Conservation (phyloP, 1,140 invertebrate genomes). For the Hyphantria cunea region DNA sequence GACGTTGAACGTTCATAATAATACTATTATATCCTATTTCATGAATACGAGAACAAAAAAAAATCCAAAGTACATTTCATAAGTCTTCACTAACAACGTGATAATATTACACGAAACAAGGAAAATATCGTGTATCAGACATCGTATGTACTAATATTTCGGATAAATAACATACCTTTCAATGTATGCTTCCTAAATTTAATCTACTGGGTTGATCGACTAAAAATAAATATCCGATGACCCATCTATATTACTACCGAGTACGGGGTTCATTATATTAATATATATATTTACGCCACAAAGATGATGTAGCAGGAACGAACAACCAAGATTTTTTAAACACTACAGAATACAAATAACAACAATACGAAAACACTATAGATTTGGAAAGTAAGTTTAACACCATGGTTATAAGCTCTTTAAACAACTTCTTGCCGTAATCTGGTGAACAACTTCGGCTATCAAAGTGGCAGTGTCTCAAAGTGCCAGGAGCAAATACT, state of each 20-base stretch:
- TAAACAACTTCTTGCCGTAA: too few relatives aligned
- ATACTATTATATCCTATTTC: conserved; percentile 51
- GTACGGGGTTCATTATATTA: too few relatives aligned
- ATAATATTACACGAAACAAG: conserved; percentile 55
- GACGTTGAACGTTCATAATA: conserved; percentile 23
- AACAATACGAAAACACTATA: too few relatives aligned
- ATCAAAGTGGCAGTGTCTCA: too few relatives aligned
- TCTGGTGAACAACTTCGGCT: too few relatives aligned
- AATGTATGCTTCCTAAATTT: conserved; percentile 7
- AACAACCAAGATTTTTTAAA: too few relatives aligned
- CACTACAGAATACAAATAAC: too few relatives aligned
- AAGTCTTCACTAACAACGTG: conserved; percentile 61
- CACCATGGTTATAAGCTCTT: too few relatives aligned
- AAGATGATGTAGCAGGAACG: too few relatives aligned
- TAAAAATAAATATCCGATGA: neutral
- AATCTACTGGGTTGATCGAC: conserved; percentile 8
- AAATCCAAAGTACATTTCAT: conserved; percentile 54
- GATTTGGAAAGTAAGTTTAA: too few relatives aligned
- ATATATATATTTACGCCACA: too few relatives aligned
- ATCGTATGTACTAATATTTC: conserved; percentile 21
- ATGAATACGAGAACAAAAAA: conserved; percentile 43
- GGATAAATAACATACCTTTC: conserved; percentile 13
- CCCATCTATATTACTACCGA: neutral
- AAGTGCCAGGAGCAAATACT: too few relatives aligned
- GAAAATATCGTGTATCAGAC: conserved; percentile 52